Conservation (phyloP, 2,797 vertebrate species). For the Neoniphon sammara region DNA sequence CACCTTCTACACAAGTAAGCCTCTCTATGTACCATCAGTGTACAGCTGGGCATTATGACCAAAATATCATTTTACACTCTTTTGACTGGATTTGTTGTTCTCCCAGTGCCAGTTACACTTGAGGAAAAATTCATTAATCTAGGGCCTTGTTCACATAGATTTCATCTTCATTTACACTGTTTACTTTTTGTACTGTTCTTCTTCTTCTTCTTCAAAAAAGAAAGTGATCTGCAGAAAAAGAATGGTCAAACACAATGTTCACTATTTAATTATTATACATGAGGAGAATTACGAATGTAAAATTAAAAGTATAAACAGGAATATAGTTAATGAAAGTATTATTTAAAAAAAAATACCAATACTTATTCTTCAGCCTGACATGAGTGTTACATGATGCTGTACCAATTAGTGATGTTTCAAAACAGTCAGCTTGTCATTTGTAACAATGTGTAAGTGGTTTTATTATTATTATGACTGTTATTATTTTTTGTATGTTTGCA, state of each 20-base stretch:
- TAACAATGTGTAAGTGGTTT: too few species aligned
- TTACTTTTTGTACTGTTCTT: too few species aligned
- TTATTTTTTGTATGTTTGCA: too few species aligned
- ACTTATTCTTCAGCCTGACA: background rate
- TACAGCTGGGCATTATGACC: background rate
- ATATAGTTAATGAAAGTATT: background rate
- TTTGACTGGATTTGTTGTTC: background rate
- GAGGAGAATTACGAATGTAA: background rate
- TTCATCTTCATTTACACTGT: too few species aligned
- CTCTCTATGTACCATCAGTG: background rate
- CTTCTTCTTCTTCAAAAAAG: too few species aligned
- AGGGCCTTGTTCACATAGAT: too few species aligned
- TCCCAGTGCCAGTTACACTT: background rate
- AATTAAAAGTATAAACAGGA: too few species aligned
- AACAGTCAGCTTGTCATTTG: too few species aligned
- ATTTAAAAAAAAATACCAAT: background rate
- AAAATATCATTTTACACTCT: background rate
- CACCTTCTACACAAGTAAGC: slow-evolving; percentile 94
- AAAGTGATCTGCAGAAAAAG: too few species aligned
- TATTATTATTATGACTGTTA: too few species aligned
- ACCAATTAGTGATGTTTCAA: too few species aligned
- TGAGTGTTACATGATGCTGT: background rate
- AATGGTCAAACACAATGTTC: background rate
- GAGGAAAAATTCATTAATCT: too few species aligned
- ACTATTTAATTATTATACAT: background rate